Conservation (phyloP, 1,140 invertebrate species). For the Penaeus indicus region DNA sequence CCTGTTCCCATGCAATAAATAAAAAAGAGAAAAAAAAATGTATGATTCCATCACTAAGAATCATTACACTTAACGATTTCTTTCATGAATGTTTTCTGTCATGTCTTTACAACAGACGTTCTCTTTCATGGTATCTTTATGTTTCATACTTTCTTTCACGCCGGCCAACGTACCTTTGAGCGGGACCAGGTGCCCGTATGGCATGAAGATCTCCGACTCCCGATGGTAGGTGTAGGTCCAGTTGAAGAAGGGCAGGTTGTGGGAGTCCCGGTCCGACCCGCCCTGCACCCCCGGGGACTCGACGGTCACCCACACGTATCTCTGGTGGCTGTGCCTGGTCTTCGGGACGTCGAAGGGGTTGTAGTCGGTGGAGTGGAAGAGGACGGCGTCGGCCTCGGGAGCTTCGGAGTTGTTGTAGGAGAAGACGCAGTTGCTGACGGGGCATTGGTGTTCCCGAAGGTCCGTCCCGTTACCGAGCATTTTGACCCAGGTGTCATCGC, state of each 20-base stretch:
- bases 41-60: too few relatives aligned
- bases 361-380: slow-evolving; percentile 14
- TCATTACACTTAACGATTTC: too few relatives aligned
- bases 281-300: background rate
- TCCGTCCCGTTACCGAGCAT: background rate
- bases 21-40: too few relatives aligned
- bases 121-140: too few relatives aligned
- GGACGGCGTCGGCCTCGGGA: background rate
- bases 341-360: background rate
- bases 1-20: too few relatives aligned
- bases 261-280: background rate
- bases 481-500: background rate
- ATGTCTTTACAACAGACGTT: too few relatives aligned
- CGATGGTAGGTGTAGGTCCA: slow-evolving; percentile 2
- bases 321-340: background rate
- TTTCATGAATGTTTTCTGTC: too few relatives aligned
- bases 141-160: too few relatives aligned
- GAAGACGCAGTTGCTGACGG: slow-evolving; percentile 18
- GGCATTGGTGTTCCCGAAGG: background rate
- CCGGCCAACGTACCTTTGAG: background rate
- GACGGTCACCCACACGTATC: background rate
- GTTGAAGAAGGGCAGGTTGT: background rate
- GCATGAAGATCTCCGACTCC: background rate
- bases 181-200: background rate
- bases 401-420: background rate